phyloP scores from a whole-genome alignment of 2,797 vertebrate genomes.

The Phoeniculus purpureus region DNA sequence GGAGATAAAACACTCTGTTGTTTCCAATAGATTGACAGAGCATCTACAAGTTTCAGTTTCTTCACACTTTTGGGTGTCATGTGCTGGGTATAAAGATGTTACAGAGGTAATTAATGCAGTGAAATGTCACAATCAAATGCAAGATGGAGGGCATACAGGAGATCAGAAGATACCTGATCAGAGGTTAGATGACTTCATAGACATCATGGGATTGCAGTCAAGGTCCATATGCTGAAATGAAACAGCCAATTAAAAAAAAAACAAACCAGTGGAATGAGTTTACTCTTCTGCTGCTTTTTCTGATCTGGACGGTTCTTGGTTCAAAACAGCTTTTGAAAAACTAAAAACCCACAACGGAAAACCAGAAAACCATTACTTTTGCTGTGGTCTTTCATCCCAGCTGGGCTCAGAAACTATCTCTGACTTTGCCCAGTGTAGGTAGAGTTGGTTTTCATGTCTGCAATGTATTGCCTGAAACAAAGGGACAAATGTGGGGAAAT shows the following conservation, averaged over 20 bases:
- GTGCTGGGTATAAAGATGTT: not conserved
- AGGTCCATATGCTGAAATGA: not conserved
- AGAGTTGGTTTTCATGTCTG: not conserved
- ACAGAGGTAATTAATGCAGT: not conserved
- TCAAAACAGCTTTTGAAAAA: not conserved
- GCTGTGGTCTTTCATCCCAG: not conserved
- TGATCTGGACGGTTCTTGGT: not conserved
- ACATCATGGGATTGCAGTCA: not conserved
- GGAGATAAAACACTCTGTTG: not conserved
- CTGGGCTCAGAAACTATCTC: not conserved
- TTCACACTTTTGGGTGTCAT: not conserved
- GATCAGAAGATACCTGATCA: not conserved
- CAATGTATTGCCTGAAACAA: not conserved
- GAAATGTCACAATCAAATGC: not conserved
- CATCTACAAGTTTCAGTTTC: not conserved
- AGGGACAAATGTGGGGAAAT: not conserved
- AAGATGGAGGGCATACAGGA: not conserved
- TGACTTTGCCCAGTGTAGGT: not conserved
- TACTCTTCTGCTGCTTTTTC: not conserved
- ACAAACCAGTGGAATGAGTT: not conserved
- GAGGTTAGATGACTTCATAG: not conserved
- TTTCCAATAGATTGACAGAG: not conserved
- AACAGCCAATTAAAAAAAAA: not conserved
- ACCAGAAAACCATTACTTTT: accelerated
- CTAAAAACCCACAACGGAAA: not conserved